Conservation (phyloP, 2,797 vertebrate genomes). For the Nannoperca australis region DNA sequence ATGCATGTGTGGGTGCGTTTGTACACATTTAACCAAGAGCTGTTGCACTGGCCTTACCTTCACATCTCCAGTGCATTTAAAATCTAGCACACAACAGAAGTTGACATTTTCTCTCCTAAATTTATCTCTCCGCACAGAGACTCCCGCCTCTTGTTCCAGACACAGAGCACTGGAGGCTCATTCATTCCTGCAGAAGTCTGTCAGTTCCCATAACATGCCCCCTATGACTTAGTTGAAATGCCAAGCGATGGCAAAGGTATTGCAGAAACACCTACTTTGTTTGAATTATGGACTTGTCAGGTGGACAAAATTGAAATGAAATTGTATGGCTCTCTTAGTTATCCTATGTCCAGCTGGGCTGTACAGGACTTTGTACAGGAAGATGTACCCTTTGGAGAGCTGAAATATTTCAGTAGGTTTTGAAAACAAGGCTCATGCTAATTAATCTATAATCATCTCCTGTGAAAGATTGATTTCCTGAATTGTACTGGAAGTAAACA, state of each 20-base stretch:
- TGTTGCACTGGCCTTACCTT: conserved; percentile 56
- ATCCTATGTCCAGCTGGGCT: neutral
- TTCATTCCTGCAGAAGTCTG: conserved; percentile 68
- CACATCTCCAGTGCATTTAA: conserved; percentile 63
- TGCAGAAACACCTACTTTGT: conserved; percentile 35
- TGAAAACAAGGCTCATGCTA: neutral
- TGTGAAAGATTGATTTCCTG: conserved; percentile 30
- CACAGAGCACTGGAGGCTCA: conserved; percentile 58
- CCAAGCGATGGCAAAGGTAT: conserved; percentile 29
- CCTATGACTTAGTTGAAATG: conserved; percentile 65
- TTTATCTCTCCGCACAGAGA: conserved; percentile 69
- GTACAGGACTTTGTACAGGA: neutral
- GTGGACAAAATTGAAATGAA: conserved; percentile 32
- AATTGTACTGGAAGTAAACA: conserved; percentile 43
- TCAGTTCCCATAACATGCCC: conserved; percentile 61
- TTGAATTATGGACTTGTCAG: conserved; percentile 56
- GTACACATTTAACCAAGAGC: conserved; percentile 8
- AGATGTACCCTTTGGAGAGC: neutral
- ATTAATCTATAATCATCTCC: conserved; percentile 18
- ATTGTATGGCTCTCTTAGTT: neutral
- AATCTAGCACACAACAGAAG: conserved; percentile 70
- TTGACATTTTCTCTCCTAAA: conserved; percentile 82
- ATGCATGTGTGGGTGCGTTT: neutral
- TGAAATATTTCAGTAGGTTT: neutral
- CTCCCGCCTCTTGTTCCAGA: conserved; percentile 56